Evolutionary conservation across 1,140 invertebrate genomes (phyloP), one percentile per base, ranked within the genome.

Genomic region (Telenomus remus): DNA sequence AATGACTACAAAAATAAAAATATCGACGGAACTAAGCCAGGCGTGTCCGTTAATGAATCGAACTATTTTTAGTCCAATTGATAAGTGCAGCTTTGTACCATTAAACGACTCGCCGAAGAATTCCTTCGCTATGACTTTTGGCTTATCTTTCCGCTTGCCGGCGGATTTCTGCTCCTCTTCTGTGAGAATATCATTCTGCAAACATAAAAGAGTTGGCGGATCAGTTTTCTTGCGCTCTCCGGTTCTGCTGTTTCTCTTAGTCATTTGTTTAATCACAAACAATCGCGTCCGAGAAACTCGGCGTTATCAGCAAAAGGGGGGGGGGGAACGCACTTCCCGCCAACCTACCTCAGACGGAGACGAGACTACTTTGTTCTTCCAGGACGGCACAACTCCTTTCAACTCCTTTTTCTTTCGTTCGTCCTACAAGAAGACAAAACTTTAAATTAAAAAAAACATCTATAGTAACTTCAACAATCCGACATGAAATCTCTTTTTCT

Each of bases 61-160:
- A 39, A 39, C 37, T 39, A 39, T 39, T 39, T 39, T 39, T 39
- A 39, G 19, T 27, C 13, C 13, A 13, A 44, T 44, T 13, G 43
- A 44, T 44, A 44, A 44, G 13, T 27, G 13, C 12, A 13, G 12
- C 7, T 12, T 39, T 56, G 46, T 39, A 74, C 71, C 71, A 11
- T 74, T 74, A 48, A 66, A 74, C 14, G 71, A 65, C 15, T 74
- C 71, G 9, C 71, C 63, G 14, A 74, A 55, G 51, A 74, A 55
- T 13, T 66, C 56, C 49, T 74, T 74, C 15, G 55, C 56, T 49
- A 63, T 61, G 37, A 74, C 59, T 74, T 74, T 74, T 48, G 64
- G 51, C 43, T 68, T 74, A 1, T 74, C 71, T 56, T 74, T 74
- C 46, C 57, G 50, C 27, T 74, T 74, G 33, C 47, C 71, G 11